Evolutionary conservation across 1,140 invertebrate genomes (phyloP), one percentile per base, ranked within the genome.

Genomic region (Papilio machaon): DNA sequence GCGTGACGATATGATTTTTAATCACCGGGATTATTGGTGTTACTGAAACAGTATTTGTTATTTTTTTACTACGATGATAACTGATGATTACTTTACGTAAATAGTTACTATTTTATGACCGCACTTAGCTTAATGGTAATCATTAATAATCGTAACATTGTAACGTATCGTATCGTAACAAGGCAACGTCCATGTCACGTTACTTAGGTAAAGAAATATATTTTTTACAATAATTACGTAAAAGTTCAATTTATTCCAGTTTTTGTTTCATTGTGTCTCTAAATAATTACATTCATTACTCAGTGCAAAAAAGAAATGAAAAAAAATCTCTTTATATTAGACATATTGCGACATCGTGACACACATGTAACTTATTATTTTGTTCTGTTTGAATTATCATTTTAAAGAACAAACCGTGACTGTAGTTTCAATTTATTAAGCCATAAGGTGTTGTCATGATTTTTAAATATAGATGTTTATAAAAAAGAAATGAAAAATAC

Each of bases 171-270:
- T 8, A 30, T 35, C 11, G 15, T 7, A 35, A 13, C 11, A 15
- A 67, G 8, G 11, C 64, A 30, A 13, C 4, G 17, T 35, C 23
- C 1, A 4, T 15, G 13, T 70, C 35, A 70, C 30, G 30, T 38
- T 38, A 70, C 2, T 23, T 10, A 60, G 10, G 6, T 6, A 43
- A 70, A 70, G 15, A 70, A 70, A 38, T 70, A 7, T 13, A 17
- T 2, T 67, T 70, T 64, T 70, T 64, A 64, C 19, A 30, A 23
- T 15, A 70, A 70, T 70, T 70, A 38, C 64, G 64, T 70, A 70
- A 70, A 70, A 11, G 4, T 35, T 35, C 23, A 70, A 35, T 70
- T 70, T 70, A 17, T 54, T 54, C 15, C 17, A 3, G 30, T 70
- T 70, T 70, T 64, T 64, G 11, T 64, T 64, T 30, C 23, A 30